Evolutionary conservation across 2,888 invertebrate species (phyloP).

Genomic region (Scaptodrosophila latifasciaeformis): DNA sequence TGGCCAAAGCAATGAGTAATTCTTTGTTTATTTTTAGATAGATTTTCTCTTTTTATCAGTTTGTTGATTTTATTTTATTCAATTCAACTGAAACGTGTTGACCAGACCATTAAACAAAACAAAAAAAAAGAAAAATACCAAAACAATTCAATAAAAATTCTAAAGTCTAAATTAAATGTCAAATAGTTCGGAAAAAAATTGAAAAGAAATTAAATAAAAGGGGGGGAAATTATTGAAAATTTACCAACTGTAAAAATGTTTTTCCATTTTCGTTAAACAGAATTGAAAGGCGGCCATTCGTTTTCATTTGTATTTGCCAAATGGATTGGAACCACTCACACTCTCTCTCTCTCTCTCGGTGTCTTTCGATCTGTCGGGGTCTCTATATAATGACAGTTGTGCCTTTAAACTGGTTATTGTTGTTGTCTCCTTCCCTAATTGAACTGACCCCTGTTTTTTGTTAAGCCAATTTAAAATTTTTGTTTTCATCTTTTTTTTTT

Average conservation of each 20-base stretch:
- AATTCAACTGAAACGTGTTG: too few species aligned
- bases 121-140: too few species aligned
- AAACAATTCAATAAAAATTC: too few species aligned
- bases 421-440: slow-evolving; percentile 37
- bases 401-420: neutral
- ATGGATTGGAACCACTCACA: slow-evolving; percentile 53
- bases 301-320: slow-evolving; percentile 43
- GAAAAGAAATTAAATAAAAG: too few species aligned
- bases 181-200: too few species aligned
- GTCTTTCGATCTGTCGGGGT: neutral
- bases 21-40: too few species aligned
- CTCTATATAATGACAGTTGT: slow-evolving; percentile 9
- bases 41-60: too few species aligned
- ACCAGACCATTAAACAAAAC: too few species aligned
- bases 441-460: slow-evolving; percentile 43
- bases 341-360: neutral
- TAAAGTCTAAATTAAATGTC: too few species aligned
- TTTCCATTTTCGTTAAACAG: slow-evolving; percentile 22
- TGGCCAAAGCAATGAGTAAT: neutral
- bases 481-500: neutral
- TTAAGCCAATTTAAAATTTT: slow-evolving; percentile 51
- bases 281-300: slow-evolving; percentile 34
- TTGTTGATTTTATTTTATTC: too few species aligned
- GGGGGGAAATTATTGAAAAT: neutral
- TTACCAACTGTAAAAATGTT: slow-evolving; percentile 34